phyloP scores from a whole-genome alignment of 2,113 vertebrate species.

The Micronycteris hirsuta region DNA sequence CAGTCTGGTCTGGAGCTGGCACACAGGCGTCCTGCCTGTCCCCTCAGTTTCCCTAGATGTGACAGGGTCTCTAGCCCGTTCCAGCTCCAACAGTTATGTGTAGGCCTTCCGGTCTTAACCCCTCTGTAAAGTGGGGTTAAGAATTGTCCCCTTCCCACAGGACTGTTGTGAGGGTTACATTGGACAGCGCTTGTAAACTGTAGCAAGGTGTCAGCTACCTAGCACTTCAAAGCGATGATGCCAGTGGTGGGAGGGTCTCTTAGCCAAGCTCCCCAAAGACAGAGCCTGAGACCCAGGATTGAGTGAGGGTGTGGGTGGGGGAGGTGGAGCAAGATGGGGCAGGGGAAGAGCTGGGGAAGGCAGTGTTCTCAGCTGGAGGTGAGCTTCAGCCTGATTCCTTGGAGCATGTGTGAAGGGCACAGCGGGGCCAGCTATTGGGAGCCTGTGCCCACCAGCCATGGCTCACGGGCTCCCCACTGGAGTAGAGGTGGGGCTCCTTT shows the following conservation, averaged over 20 bases:
- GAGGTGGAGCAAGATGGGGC: background rate
- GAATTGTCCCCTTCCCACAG: fast-evolving
- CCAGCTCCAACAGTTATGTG: background rate
- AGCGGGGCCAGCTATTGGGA: background rate
- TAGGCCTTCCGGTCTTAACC: background rate
- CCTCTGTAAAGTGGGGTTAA: background rate
- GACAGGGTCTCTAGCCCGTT: background rate
- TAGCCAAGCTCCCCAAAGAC: too few species aligned
- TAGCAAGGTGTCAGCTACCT: fast-evolving
- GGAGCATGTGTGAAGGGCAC: too few species aligned
- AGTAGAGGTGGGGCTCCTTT: background rate
- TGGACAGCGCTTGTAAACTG: fast-evolving
- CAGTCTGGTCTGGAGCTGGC: background rate
- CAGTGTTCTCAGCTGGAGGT: background rate
- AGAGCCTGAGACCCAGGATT: background rate
- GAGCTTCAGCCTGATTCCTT: fast-evolving
- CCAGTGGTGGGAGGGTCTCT: background rate
- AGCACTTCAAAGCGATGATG: background rate
- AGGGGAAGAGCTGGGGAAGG: background rate
- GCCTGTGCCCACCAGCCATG: fast-evolving
- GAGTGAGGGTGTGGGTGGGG: fast-evolving
- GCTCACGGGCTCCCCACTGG: background rate
- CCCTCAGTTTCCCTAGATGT: background rate
- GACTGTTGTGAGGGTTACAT: background rate
- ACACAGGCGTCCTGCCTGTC: background rate